Conservation (phyloP, 2,888 invertebrate genomes). For the Meloe dianella region DNA sequence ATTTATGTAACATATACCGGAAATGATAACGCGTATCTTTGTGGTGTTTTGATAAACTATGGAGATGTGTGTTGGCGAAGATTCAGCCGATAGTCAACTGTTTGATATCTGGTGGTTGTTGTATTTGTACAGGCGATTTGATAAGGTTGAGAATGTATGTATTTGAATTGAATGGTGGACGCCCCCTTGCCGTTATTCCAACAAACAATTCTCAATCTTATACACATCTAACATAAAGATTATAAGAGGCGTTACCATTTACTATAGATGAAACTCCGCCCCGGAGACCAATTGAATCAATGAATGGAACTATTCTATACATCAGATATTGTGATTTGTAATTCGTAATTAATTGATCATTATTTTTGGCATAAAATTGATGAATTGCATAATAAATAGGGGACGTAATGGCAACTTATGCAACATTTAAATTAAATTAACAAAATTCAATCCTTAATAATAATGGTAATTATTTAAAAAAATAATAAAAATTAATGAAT, state of each 20-base stretch:
- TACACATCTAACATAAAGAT: slow-evolving; percentile 22
- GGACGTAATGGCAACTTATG: no score
- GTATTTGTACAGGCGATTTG: slow-evolving; percentile 42
- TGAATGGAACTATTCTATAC: slow-evolving; percentile 48
- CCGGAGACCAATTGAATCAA: slow-evolving; percentile 50
- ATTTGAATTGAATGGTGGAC: slow-evolving; percentile 23
- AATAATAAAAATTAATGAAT: neutral
- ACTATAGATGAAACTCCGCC: slow-evolving; percentile 36
- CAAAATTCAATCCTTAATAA: no score
- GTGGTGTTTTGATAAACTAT: neutral
- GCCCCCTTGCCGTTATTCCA: slow-evolving; percentile 18
- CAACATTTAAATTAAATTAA: no score
- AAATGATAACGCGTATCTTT: slow-evolving; percentile 10
- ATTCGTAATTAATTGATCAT: slow-evolving; percentile 22
- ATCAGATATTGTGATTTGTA: slow-evolving; percentile 27
- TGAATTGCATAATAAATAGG: neutral
- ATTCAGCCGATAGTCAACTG: slow-evolving; percentile 54
- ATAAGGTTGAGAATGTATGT: slow-evolving; percentile 42
- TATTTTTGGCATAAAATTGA: slow-evolving; percentile 1
- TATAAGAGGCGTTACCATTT: slow-evolving; percentile 33
- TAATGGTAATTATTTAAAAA: neutral
- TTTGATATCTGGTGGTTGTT: slow-evolving; percentile 46
- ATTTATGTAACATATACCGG: neutral
- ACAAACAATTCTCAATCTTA: slow-evolving; percentile 26
- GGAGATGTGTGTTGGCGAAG: slow-evolving; percentile 48